phyloP scores from a whole-genome alignment of 2,797 vertebrate genomes.

The Helarctos malayanus region DNA sequence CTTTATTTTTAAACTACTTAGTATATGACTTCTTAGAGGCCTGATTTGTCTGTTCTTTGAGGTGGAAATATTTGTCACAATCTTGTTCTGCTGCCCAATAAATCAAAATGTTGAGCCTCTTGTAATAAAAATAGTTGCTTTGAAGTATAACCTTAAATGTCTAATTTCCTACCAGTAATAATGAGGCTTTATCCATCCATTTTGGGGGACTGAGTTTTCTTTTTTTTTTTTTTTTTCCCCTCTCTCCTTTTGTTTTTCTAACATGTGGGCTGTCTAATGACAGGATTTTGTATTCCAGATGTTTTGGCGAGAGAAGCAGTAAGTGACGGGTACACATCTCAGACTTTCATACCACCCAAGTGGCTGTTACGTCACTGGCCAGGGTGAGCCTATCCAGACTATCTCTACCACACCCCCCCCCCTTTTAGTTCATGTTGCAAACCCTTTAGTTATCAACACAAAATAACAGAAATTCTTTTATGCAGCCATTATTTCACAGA shows the following conservation, averaged over 20 bases:
- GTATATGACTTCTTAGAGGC: constrained; percentile 76
- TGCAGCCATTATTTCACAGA: constrained; percentile 76
- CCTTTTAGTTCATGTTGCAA: constrained; percentile 78
- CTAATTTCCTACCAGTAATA: constrained; percentile 88
- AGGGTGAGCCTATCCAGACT: constrained; percentile 82
- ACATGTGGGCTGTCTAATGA: constrained; percentile 88
- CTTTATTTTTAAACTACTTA: constrained; percentile 80
- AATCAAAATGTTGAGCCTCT: constrained; percentile 87
- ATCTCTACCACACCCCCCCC: background rate
- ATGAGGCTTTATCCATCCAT: constrained; percentile 83
- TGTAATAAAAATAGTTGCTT: constrained; percentile 90
- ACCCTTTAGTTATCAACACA: constrained; percentile 85
- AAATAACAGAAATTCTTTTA: constrained; percentile 86
- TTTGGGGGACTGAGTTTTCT: constrained; percentile 78
- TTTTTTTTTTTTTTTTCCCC: constrained; percentile 53
- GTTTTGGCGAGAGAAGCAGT: constrained; percentile 88
- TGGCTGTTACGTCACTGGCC: constrained; percentile 84
- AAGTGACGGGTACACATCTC: constrained; percentile 78
- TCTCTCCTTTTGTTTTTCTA: constrained; percentile 87
- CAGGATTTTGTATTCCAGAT: constrained; percentile 90
- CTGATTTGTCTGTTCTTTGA: constrained; percentile 78
- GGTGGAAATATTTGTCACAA: constrained; percentile 82
- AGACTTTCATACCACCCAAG: constrained; percentile 90
- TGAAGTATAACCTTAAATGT: constrained; percentile 89
- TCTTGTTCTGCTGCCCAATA: constrained; percentile 86